A percentile compares a stretch with the other conserved stretches of the same genome.
phyloP scores from a whole-genome alignment of 2,888 invertebrate species.

The Auanema freiburgensis region DNA sequence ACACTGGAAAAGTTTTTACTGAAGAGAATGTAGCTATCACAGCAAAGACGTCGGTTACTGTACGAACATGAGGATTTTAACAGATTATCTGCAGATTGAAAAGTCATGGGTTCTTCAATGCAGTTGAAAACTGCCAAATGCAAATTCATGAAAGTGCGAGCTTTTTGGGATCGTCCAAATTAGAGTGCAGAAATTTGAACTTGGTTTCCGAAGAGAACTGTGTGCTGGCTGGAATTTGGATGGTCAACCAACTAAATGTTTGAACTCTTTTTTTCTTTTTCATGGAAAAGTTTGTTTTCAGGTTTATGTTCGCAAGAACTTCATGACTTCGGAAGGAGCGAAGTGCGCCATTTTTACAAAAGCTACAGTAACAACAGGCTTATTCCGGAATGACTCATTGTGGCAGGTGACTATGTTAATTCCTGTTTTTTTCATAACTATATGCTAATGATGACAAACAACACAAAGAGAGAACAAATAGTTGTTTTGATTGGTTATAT shows the following conservation, averaged over 20 bases:
- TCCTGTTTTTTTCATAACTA: neutral
- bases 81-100: conserved; percentile 15
- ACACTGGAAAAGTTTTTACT: conserved; percentile 35
- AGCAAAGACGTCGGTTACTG: conserved; percentile 8
- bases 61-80: neutral
- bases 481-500: neutral
- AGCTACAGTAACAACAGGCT: conserved; percentile 31
- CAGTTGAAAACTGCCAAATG: conserved; percentile 30
- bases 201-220: conserved; percentile 33
- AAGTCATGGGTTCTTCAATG: conserved; percentile 38
- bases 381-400: conserved; percentile 31
- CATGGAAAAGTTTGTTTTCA: neutral
- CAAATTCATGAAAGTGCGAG: conserved; percentile 39
- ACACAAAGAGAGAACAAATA: conserved; percentile 1
- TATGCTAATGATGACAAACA: neutral
- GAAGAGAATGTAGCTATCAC: conserved; percentile 31
- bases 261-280: neutral
- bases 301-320: conserved; percentile 36
- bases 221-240: conserved; percentile 37
- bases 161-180: conserved; percentile 34
- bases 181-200: conserved; percentile 32
- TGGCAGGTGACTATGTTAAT: conserved; percentile 31
- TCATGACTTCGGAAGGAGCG: conserved; percentile 38
- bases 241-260: conserved; percentile 27
- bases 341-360: conserved; percentile 28